Conservation (phyloP, 2,797 vertebrate species). For the Sarcoramphus papa region DNA sequence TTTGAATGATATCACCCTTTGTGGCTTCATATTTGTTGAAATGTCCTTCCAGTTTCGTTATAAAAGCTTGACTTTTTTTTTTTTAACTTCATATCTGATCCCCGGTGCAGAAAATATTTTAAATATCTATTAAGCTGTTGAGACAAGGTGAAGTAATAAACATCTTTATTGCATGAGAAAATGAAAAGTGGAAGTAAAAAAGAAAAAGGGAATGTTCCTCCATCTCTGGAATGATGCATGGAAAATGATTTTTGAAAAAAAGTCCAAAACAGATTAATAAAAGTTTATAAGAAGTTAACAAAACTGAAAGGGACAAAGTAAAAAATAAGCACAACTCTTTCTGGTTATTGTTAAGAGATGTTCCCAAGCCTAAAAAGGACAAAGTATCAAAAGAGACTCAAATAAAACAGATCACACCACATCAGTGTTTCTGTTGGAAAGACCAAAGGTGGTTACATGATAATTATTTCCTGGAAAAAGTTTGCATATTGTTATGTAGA, state of each 20-base stretch:
- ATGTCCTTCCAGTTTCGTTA: not conserved
- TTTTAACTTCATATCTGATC: not conserved
- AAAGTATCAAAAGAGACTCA: conserved; percentile 38
- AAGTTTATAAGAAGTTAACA: conserved; percentile 8
- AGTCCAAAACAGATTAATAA: not conserved
- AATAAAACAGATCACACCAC: conserved; percentile 15
- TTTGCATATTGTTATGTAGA: conserved; percentile 19
- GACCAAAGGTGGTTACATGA: not conserved
- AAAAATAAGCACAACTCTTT: conserved; percentile 4
- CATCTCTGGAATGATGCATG: not conserved
- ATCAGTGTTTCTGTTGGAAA: conserved; percentile 24
- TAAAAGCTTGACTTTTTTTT: not conserved
- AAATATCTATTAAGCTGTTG: not conserved
- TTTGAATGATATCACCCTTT: not conserved
- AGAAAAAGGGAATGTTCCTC: not conserved
- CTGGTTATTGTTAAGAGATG: conserved; percentile 37
- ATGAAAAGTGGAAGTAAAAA: not conserved
- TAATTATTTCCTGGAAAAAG: conserved; percentile 28
- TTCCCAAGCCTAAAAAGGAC: conserved; percentile 48
- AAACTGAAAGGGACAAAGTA: not conserved
- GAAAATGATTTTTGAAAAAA: not conserved
- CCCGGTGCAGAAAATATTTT: not conserved
- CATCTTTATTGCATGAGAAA: not conserved
- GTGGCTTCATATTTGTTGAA: not conserved
- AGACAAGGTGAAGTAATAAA: not conserved